Evolutionary conservation across 2,113 vertebrate genomes (phyloP).

Genomic region (Phalacrocorax brasilianus): DNA sequence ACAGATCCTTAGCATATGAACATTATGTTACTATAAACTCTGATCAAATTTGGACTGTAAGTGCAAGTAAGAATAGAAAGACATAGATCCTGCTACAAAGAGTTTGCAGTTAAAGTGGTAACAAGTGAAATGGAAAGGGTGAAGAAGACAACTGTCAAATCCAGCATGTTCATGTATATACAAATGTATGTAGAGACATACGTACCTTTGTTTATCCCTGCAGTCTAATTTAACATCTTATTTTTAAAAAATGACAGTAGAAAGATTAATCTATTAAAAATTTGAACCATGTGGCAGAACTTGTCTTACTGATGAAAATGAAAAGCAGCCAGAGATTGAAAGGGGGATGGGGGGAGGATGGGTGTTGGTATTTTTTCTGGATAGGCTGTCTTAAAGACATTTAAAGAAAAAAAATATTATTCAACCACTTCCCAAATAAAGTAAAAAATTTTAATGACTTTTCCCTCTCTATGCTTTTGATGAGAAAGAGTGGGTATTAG

Average conservation of each 20-base stretch:
- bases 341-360: neutral
- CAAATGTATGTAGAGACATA: neutral
- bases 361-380: neutral
- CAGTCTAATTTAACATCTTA: neutral
- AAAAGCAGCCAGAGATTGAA: constrained; percentile 10
- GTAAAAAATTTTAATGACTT: neutral
- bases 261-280: constrained; percentile 7
- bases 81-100: neutral
- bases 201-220: neutral
- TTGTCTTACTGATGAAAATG: constrained; percentile 1
- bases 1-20: neutral
- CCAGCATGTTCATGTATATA: neutral
- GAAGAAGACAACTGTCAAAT: neutral
- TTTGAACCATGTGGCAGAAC: constrained; percentile 39
- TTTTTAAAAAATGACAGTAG: neutral
- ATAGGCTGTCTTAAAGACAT: neutral
- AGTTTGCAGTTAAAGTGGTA: neutral
- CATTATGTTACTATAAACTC: neutral
- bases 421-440: neutral
- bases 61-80: neutral
- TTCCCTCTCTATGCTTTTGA: neutral
- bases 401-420: neutral
- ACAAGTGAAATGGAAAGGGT: neutral
- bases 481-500: neutral
- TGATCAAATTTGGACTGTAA: neutral